These are phyloP conservation scores for Polyergus mexicanus DNA, from an alignment of 1,140 invertebrate species.

Conservation along the genomic window DNA sequence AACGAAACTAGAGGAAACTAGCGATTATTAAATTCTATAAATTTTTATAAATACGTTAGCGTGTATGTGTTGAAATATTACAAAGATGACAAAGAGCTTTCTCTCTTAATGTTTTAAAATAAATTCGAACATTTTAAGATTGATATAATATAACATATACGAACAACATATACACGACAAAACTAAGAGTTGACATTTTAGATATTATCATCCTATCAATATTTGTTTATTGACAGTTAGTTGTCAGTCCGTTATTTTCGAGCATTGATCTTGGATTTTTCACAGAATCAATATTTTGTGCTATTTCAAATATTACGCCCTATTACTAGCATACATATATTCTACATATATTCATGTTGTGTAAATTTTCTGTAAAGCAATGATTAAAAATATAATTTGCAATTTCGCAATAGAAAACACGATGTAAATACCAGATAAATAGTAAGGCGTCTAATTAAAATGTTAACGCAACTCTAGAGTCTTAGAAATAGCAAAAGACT, in stretches of 20 bases:
- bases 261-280: background rate
- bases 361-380: background rate
- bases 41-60: background rate
- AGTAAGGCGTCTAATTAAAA: background rate
- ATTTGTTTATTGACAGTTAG: background rate
- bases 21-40: background rate
- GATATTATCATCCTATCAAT: background rate
- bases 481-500: background rate
- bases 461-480: too few relatives aligned
- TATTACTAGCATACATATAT: background rate
- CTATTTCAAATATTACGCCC: background rate
- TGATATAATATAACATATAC: background rate
- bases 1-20: background rate
- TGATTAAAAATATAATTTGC: background rate
- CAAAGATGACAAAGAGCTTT: background rate
- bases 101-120: background rate
- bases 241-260: background rate
- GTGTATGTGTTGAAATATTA: background rate
- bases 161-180: background rate
- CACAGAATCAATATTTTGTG: background rate
- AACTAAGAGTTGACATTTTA: background rate
- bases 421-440: constrained; percentile 9
- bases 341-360: too few relatives aligned
- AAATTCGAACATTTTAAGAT: background rate
- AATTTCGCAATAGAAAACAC: background rate